A percentile compares a stretch with the other conserved stretches of the same genome.
phyloP scores from a whole-genome alignment of 2,113 vertebrate genomes.

The Microcebus murinus region DNA sequence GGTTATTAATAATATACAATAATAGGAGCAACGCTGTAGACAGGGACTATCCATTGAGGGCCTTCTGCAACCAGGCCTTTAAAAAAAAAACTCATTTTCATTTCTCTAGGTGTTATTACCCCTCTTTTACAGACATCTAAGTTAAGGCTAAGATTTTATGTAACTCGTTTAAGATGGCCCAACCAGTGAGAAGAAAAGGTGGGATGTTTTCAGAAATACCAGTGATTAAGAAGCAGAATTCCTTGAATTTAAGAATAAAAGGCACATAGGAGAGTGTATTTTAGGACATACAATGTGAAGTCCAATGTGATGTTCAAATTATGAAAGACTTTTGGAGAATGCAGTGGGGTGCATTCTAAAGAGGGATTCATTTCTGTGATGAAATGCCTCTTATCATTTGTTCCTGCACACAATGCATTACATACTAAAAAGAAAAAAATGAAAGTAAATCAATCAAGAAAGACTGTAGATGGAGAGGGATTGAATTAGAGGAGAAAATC shows the following conservation, averaged over 20 bases:
- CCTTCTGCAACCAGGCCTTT: neutral
- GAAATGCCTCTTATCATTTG: neutral
- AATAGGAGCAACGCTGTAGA: neutral
- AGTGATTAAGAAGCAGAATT: neutral
- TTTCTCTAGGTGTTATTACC: neutral
- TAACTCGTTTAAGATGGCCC: neutral
- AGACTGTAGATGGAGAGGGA: neutral
- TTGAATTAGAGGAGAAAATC: neutral
- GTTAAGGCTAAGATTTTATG: neutral
- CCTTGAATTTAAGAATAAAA: conserved; percentile 20
- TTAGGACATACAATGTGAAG: neutral
- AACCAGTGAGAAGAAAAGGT: neutral
- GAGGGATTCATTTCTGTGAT: neutral
- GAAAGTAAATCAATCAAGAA: neutral
- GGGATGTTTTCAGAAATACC: neutral
- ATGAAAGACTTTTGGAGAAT: neutral
- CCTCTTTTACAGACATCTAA: neutral
- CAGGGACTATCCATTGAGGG: neutral
- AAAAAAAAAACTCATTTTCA: neutral
- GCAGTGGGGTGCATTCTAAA: neutral
- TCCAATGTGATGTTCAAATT: neutral
- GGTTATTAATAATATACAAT: neutral
- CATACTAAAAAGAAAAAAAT: neutral
- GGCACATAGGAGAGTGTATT: neutral
- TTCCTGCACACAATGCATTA: neutral